Evolutionary conservation across 2,888 invertebrate species (phyloP).

Genomic region (Neoaliturus tenellus): DNA sequence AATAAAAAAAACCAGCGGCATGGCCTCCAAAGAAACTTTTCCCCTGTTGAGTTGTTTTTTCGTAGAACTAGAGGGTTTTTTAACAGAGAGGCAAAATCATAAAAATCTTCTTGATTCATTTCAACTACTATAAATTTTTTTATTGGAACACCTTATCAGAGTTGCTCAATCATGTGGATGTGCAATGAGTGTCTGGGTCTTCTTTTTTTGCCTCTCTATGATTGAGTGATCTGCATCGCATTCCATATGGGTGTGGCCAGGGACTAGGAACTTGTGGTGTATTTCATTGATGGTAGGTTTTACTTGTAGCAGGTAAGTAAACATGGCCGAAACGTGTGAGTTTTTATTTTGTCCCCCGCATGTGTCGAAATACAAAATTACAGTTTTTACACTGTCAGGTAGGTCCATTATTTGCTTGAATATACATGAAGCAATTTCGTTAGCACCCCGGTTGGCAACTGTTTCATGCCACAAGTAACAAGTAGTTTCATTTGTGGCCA

Average conservation of each 20-base stretch:
- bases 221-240: slow-evolving; percentile 13
- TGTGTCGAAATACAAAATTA: neutral
- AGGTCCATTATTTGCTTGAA: slow-evolving; percentile 5
- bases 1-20: slow-evolving; percentile 5
- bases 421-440: slow-evolving; percentile 12
- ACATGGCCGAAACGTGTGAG: neutral
- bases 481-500: slow-evolving; percentile 15
- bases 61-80: slow-evolving; percentile 35
- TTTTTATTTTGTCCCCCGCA: slow-evolving; percentile 18
- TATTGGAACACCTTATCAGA: slow-evolving; percentile 5
- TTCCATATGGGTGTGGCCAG: slow-evolving; percentile 16
- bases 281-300: slow-evolving; percentile 21
- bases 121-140: slow-evolving; percentile 13
- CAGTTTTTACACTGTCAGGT: slow-evolving; percentile 10
- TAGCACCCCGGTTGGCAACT: slow-evolving; percentile 7
- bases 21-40: slow-evolving; percentile 25
- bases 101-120: slow-evolving; percentile 60
- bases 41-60: slow-evolving; percentile 16
- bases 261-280: slow-evolving; percentile 17
- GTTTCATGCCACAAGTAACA: slow-evolving; percentile 2
- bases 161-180: neutral
- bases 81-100: slow-evolving; percentile 48
- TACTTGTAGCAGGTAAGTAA: slow-evolving; percentile 6
- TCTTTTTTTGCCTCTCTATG: slow-evolving; percentile 11
- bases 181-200: neutral